Base-by-base conservation (phyloP, 2,888 invertebrate genomes). In the Macaria liturata region DNA sequence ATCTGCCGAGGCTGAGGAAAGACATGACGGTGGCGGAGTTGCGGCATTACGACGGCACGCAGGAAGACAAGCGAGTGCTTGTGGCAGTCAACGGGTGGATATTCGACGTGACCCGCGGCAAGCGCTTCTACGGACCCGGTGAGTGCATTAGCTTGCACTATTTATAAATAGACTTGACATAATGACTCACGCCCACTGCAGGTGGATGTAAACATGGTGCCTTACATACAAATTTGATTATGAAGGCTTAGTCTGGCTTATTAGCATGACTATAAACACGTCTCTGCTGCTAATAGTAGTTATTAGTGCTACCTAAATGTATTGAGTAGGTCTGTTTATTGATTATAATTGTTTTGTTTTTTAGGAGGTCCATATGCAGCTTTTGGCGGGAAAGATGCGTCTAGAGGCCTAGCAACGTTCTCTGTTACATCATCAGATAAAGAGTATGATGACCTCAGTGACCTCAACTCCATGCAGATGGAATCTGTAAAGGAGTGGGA, bases 401-500 rank as follows among this genome's bases (percentile, higher is more conserved):
- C 98, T 4, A 93, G 99, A 81, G 98, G 98, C 43, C 92, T 99
- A 54, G 99, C 98, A 44, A 98, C 97, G 64, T 99, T 99, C 86
- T 96, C 96, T 42, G 95, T 98, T 49, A 94, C 95, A 51, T 93
- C 95, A 51, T 94, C 95, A 64, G 94, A 96, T 53, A 96, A 95
- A 70, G 97, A 96, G 72, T 98, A 98, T 89, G 99, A 99, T 93
- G 99, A 99, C 85, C 93, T 99, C 55, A 97, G 97, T 84, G 99
- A 99, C 88, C 94, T 99, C 56, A 96, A 95, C 78, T 94, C 96
- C 9, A 95, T 96, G 93, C 97, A 99, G 92, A 98, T 99, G 97
- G 98, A 98, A 71, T 97, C 97, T 31, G 96, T 99, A 5, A 94
- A 94, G 68, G 99, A 99, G 90, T 99, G 99, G 99, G 98, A 98